Evolutionary conservation across 2,113 vertebrate genomes (phyloP).

Genomic region (Panurus biarmicus): DNA sequence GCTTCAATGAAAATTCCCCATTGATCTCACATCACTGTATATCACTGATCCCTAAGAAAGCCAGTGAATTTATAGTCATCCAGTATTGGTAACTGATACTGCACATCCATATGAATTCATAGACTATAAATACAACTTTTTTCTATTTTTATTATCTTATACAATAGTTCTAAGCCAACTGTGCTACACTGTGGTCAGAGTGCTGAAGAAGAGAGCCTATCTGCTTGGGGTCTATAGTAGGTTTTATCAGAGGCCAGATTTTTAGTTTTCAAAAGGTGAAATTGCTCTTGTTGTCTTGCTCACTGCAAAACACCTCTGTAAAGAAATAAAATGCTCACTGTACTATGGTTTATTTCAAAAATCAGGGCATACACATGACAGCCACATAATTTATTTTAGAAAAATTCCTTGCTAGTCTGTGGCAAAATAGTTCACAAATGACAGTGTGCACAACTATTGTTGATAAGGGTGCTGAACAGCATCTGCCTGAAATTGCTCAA

Average conservation of each 20-base stretch:
- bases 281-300: not conserved
- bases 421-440: not conserved
- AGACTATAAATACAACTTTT: not conserved
- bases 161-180: not conserved
- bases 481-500: not conserved
- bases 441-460: not conserved
- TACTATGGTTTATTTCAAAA: not conserved
- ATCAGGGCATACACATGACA: not conserved
- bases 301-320: not conserved
- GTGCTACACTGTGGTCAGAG: not conserved
- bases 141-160: not conserved
- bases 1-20: not conserved
- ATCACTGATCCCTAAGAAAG: not conserved
- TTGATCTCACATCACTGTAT: rapidly evolving
- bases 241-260: not conserved
- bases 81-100: not conserved
- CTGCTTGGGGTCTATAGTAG: not conserved
- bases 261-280: not conserved
- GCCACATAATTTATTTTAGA: not conserved
- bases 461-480: not conserved
- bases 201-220: not conserved
- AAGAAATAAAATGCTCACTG: not conserved
- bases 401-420: not conserved
- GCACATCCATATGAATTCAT: not conserved
- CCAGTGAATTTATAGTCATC: not conserved